Conservation (phyloP, 1,140 invertebrate genomes). For the Lethrus apterus region DNA sequence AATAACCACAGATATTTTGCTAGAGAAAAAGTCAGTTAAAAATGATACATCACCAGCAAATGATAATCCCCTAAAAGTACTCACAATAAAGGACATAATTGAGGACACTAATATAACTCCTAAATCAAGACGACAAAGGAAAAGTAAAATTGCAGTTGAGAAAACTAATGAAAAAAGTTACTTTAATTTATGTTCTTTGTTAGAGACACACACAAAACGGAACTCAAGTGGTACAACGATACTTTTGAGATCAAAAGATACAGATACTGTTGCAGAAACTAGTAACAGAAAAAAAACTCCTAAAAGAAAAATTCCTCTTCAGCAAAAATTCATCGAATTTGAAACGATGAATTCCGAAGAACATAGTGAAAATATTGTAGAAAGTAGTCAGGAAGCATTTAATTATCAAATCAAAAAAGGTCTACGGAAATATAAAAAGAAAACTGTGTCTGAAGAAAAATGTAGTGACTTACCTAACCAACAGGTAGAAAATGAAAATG, state of each 20-base stretch:
- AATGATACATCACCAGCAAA: not conserved
- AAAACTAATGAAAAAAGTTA: too few relatives aligned
- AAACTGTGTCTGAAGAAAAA: slow-evolving; percentile 2
- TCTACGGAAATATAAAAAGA: not conserved
- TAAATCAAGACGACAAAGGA: too few relatives aligned
- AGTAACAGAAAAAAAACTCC: too few relatives aligned
- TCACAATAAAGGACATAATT: not conserved
- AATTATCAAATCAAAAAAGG: too few relatives aligned
- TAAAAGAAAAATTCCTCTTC: slow-evolving; percentile 21
- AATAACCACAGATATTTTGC: not conserved
- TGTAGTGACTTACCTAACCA: not conserved
- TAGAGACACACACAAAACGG: too few relatives aligned
- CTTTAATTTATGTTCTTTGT: too few relatives aligned
- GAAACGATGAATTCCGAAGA: not conserved
- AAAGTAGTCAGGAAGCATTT: slow-evolving; percentile 10
- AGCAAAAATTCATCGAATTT: slow-evolving; percentile 22
- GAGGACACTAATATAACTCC: not conserved
- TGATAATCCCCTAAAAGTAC: not conserved
- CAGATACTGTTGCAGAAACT: too few relatives aligned
- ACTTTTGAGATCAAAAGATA: too few relatives aligned
- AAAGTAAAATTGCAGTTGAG: too few relatives aligned
- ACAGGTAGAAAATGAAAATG: not conserved
- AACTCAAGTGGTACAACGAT: too few relatives aligned
- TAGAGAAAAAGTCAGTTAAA: not conserved
- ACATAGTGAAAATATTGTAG: slow-evolving; percentile 16